Evolutionary conservation across 2,888 invertebrate species (phyloP).

Genomic region (Drosophila silvestris): DNA sequence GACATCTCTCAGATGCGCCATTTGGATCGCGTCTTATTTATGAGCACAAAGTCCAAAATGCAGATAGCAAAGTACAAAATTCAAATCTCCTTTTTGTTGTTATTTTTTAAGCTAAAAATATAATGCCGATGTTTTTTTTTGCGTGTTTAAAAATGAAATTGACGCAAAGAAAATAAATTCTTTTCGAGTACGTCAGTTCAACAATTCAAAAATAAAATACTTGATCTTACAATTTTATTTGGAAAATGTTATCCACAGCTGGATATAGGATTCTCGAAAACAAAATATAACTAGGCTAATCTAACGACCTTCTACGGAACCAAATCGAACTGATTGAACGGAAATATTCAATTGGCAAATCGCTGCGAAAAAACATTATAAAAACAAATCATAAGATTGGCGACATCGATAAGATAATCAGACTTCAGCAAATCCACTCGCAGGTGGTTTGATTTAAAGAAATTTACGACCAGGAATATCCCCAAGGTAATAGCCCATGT

Average conservation of each 20-base stretch:
- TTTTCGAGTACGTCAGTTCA: neutral
- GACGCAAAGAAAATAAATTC: slow-evolving; percentile 1
- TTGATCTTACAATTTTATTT: neutral
- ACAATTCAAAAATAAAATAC: neutral
- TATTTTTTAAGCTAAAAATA: slow-evolving; percentile 38
- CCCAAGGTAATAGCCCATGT: slow-evolving; percentile 28
- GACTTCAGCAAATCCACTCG: slow-evolving; percentile 39
- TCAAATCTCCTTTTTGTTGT: slow-evolving; percentile 3
- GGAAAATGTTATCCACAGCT: neutral
- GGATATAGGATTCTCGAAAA: neutral
- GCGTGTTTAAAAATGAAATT: neutral
- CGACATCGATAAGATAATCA: slow-evolving; percentile 66
- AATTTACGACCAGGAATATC: slow-evolving; percentile 63
- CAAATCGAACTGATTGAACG: slow-evolving; percentile 17
- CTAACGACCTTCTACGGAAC: neutral
- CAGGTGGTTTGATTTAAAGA: slow-evolving; percentile 54
- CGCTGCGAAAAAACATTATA: slow-evolving; percentile 43
- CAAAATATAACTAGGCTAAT: neutral
- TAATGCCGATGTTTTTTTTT: neutral
- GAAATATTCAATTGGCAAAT: slow-evolving; percentile 42
- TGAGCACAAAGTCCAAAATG: slow-evolving; percentile 60
- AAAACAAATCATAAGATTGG: slow-evolving; percentile 60
- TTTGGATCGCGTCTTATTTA: slow-evolving; percentile 64
- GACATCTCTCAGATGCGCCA: slow-evolving; percentile 43
- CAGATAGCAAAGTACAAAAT: slow-evolving; percentile 43